Base-by-base conservation (phyloP, 1,140 invertebrate species). In the Tetraneura akinire region DNA sequence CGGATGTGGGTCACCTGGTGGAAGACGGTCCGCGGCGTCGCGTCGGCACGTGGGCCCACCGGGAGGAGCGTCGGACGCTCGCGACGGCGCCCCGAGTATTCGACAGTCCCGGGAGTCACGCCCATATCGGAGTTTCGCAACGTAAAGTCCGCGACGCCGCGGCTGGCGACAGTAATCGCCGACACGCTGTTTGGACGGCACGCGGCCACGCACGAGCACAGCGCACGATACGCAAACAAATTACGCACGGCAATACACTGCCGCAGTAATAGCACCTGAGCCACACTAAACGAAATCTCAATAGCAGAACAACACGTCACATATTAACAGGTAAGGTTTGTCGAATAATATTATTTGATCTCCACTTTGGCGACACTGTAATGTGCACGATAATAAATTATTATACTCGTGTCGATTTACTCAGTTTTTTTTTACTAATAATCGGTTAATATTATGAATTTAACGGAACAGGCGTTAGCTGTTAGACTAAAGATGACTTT, bases 1-100 rank as follows among this genome's bases (percentile, higher is more conserved):
- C 14, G 55, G 21, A 78, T 78, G 55, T 78, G 53, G 74, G 74
- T 78, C 74, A 78, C 74, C 74, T 11, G 37, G n/a, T 21, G 55
- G n/a, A 14, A 60, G 51, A 57, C 21, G 18, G 18, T 42, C 29
- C 51, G 49, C 51, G 51, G 16, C 68, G 45, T n/a, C 71, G 71
- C 18, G 26, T 37, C n/a, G 8, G 32, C 53, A 68, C 66, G 66
- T 68, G 66, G 66, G 66, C 64, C 66, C 11, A 21, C 37, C 74
- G 74, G 74, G 74, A 55, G 74, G 74, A 57, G 74, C 74, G 16
- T 74, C 16, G 23, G 23, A 14, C 55, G 53, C n/a, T 11, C 0
- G 73, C 37, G 37, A 26, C 55, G 53, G 51, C 74, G 74, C 53
- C 66, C 66, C 32, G 32, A 37, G 42, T 21, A 37, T 5, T 16